These are phyloP conservation scores for Falco peregrinus DNA, from an alignment of 2,797 vertebrate species.

Conservation along the genomic window DNA sequence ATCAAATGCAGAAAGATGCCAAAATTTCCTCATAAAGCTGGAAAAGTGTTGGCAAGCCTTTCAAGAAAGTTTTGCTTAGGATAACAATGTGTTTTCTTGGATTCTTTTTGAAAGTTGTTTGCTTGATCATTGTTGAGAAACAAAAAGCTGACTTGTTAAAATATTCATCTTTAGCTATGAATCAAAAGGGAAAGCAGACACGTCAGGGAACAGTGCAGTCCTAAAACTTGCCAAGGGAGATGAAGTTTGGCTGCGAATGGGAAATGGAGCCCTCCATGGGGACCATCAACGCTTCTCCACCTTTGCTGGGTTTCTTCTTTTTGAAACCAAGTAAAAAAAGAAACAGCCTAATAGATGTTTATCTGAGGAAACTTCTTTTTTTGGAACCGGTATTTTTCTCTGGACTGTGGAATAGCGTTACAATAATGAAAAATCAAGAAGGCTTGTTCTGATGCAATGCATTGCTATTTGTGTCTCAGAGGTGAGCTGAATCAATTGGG, in stretches of 20 bases:
- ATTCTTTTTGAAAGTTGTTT: background rate
- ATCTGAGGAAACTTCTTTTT: background rate
- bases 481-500: background rate
- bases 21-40: background rate
- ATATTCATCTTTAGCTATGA: slow-evolving; percentile 75
- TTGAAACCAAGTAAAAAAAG: slow-evolving; percentile 77
- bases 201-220: slow-evolving; percentile 82
- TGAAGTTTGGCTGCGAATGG: slow-evolving; percentile 85
- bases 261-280: slow-evolving; percentile 82
- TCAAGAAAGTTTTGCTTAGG: background rate
- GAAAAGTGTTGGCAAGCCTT: background rate
- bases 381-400: background rate
- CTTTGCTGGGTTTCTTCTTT: slow-evolving; percentile 85
- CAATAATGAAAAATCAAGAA: background rate
- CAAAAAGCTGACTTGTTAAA: background rate
- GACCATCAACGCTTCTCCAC: slow-evolving; percentile 85
- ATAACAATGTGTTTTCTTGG: background rate
- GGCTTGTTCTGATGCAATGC: background rate
- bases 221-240: slow-evolving; percentile 83
- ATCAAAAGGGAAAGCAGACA: slow-evolving; percentile 83
- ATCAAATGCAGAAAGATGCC: background rate
- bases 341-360: background rate
- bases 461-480: background rate
- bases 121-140: background rate
- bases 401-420: slow-evolving; percentile 16